Conservation (phyloP, 30 jellyfish, hydroid and myxozoan species). For the Morbakka virulenta region DNA sequence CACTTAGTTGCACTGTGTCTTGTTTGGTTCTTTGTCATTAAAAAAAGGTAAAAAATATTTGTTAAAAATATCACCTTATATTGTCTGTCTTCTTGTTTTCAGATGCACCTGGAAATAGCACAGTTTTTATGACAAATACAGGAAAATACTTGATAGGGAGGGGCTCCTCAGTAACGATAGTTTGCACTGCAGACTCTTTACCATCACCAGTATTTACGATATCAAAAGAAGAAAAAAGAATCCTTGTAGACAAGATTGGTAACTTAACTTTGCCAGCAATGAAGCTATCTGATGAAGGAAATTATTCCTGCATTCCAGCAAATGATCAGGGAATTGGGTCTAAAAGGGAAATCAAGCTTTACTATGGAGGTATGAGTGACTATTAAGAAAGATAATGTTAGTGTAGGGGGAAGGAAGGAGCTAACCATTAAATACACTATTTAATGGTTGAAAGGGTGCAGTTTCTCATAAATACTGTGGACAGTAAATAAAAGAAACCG, state of each 20-base stretch:
- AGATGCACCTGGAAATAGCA: constrained; percentile 37
- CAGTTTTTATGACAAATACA: constrained; percentile 20
- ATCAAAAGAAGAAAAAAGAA: background rate
- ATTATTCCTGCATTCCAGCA: background rate
- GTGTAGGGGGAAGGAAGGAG: no score
- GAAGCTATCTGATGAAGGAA: background rate
- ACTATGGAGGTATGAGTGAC: background rate
- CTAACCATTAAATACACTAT: no score
- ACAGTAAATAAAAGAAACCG: no score
- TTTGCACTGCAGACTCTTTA: background rate
- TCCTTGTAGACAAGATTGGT: background rate
- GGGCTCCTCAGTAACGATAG: background rate
- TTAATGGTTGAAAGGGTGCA: no score
- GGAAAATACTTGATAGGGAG: background rate
- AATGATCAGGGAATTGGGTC: background rate
- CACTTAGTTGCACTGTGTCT: no score
- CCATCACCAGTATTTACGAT: background rate
- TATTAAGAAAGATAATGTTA: no score
- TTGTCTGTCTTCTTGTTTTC: background rate
- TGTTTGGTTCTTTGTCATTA: no score
- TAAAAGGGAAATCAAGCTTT: background rate
- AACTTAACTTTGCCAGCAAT: background rate
- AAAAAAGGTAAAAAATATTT: no score
- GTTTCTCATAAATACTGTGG: no score
- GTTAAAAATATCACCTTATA: no score